Evolutionary conservation across 2,113 vertebrate species (phyloP).

Genomic region (cattle (Bos taurus)): ARS-UCD2.0 NC_037347.1:1284001-1284500

Average conservation of each 20-base stretch:
- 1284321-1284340: background rate
- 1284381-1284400: background rate
- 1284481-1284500: background rate
- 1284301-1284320: background rate
- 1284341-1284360: background rate
- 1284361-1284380: background rate
- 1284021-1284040: background rate
- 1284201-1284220: background rate
- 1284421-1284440: background rate
- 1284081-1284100: background rate
- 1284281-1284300: background rate
- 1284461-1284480: background rate
- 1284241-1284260: background rate
- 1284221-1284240: background rate
- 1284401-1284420: background rate
- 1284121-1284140: background rate
- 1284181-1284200: background rate
- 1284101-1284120: background rate
- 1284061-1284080: background rate
- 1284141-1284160: background rate
- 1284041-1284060: background rate
- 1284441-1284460: slow-evolving; percentile 12
- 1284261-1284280: background rate
- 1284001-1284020: no score
- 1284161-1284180: background rate